A percentile compares a stretch with the other conserved stretches of the same genome.
Conservation (phyloP, 2,797 vertebrate species). For the Centroberyx gerrardi region DNA sequence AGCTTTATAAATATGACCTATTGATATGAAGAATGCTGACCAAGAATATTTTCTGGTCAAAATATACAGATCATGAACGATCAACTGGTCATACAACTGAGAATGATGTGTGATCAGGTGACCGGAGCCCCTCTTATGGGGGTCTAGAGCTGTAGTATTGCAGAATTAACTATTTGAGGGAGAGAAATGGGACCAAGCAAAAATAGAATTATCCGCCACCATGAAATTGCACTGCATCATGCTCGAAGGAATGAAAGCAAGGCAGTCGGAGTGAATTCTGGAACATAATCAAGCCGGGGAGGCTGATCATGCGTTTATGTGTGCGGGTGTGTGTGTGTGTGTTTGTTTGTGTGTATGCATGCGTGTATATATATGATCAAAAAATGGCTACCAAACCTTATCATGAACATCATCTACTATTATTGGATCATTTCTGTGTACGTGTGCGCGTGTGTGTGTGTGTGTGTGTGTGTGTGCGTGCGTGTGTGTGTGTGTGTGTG, state of each 20-base stretch:
- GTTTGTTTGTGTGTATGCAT: no score
- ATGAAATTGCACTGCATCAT: no score
- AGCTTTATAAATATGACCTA: conserved; percentile 23
- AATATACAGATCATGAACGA: not conserved
- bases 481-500: conserved; percentile 25
- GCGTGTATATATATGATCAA: no score
- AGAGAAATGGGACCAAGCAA: not conserved
- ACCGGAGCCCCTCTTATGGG: no score
- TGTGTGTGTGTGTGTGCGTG: conserved; percentile 32
- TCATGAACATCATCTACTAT: conserved; percentile 1
- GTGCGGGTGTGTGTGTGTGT: not conserved
- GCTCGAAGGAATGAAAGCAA: no score
- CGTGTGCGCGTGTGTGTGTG: conserved; percentile 30
- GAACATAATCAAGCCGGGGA: no score
- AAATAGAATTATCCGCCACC: no score
- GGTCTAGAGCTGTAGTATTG: not conserved
- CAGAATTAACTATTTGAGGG: not conserved
- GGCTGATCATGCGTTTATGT: no score
- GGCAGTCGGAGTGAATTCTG: no score
- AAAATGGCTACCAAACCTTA: not conserved
- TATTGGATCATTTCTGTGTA: conserved; percentile 12
- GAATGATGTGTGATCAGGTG: not conserved
- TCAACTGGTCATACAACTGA: not conserved
- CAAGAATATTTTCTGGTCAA: not conserved
- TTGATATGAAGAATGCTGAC: conserved; percentile 1